phyloP scores from a whole-genome alignment of 2,888 invertebrate species.

The Callyntrura sp. region DNA sequence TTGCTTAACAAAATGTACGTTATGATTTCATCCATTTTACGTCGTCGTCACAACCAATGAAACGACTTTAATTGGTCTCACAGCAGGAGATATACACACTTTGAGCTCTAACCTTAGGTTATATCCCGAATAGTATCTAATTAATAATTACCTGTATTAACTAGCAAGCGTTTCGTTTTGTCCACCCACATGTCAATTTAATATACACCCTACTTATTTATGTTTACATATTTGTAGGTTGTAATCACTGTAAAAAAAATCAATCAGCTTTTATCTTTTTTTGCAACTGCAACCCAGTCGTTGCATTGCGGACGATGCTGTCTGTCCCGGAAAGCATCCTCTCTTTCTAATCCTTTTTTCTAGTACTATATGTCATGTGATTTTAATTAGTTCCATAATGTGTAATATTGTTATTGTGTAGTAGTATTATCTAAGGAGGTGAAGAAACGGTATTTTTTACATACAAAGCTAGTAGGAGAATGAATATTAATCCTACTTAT shows the following conservation, averaged over 20 bases:
- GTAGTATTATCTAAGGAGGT: neutral
- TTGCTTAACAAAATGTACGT: no score
- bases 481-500: neutral
- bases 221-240: neutral
- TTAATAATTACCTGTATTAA: no score
- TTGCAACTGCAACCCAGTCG: neutral
- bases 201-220: no score
- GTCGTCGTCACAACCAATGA: no score
- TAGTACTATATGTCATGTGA: constrained; percentile 20
- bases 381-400: constrained; percentile 11
- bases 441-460: constrained; percentile 24
- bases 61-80: no score
- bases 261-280: neutral
- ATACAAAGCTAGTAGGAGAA: neutral
- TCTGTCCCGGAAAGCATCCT: neutral
- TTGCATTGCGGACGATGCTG: neutral
- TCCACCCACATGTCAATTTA: no score
- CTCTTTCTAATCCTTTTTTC: neutral
- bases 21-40: no score
- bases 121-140: no score
- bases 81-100: no score
- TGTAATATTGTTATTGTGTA: neutral
- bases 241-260: neutral
- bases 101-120: no score
- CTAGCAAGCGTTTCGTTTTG: no score